Percentiles rank a stretch among this genome's conserved stretches.
These are phyloP conservation scores for Palythoa grandis DNA, from an alignment of 92 coral and sea anemone genomes.

Conservation along the genomic window DNA sequence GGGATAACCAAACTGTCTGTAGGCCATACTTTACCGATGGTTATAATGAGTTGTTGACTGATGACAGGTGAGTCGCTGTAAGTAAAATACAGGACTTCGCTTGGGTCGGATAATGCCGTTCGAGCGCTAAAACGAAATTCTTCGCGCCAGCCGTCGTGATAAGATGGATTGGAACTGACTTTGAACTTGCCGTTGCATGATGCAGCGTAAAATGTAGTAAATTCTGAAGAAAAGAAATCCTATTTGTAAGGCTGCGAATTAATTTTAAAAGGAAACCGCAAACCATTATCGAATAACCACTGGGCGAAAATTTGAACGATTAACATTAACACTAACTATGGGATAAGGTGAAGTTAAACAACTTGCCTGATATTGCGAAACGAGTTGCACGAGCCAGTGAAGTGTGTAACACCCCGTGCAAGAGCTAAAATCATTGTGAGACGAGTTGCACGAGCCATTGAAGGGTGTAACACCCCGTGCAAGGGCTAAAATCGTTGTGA, in stretches of 20 bases:
- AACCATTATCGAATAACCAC: not conserved
- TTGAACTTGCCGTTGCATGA: constrained; percentile 17
- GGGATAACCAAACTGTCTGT: constrained; percentile 18
- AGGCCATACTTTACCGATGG: not conserved
- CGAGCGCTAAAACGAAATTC: constrained; percentile 22
- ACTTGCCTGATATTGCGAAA: too few species aligned
- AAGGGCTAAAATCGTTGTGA: too few species aligned
- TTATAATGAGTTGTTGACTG: not conserved
- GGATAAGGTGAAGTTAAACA: too few species aligned
- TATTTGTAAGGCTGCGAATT: not conserved
- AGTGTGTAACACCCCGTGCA: too few species aligned
- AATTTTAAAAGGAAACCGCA: too few species aligned
- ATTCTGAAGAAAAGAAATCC: not conserved
- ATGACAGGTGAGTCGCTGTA: not conserved
- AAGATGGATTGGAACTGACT: constrained; percentile 1
- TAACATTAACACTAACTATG: too few species aligned
- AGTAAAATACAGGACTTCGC: constrained; percentile 13
- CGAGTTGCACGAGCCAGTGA: too few species aligned
- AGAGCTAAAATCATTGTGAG: too few species aligned
- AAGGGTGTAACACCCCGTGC: too few species aligned
- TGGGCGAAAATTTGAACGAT: not conserved
- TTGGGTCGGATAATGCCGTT: constrained; percentile 4
- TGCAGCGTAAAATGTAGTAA: constrained; percentile 1
- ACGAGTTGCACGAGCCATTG: too few species aligned
- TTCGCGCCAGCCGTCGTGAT: constrained; percentile 43